Evolutionary conservation across 2,797 vertebrate genomes (phyloP).

Genomic region (Dicrostonyx torquatus): DNA sequence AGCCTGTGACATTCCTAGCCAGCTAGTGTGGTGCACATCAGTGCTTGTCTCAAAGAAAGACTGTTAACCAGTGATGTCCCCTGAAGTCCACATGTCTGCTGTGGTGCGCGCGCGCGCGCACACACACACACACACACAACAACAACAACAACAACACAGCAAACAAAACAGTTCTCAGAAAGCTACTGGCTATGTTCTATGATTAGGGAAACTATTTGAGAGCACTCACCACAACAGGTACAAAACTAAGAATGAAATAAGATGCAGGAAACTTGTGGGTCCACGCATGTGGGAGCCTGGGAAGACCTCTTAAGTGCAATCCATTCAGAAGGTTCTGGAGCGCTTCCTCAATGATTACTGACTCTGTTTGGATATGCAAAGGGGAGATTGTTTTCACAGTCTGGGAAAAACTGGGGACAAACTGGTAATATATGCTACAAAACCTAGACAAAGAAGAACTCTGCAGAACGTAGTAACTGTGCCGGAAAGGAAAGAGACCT

Average conservation of each 20-base stretch:
- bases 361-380: not conserved
- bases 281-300: not conserved
- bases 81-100: not conserved
- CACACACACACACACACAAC: not conserved
- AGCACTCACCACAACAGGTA: not conserved
- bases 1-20: not conserved
- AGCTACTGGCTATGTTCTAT: not conserved
- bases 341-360: not conserved
- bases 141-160: not conserved
- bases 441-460: conserved; percentile 45
- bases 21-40: not conserved
- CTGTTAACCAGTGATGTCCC: not conserved
- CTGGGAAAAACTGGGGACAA: not conserved
- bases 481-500: not conserved
- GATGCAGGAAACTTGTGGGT: not conserved
- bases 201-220: not conserved
- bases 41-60: not conserved
- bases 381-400: not conserved
- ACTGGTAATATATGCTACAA: not conserved
- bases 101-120: fast-evolving
- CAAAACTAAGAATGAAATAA: not conserved
- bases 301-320: not conserved
- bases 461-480: not conserved
- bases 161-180: not conserved
- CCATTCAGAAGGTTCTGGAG: not conserved